Conservation (phyloP, 1,140 invertebrate genomes). For the Euschistus heros region DNA sequence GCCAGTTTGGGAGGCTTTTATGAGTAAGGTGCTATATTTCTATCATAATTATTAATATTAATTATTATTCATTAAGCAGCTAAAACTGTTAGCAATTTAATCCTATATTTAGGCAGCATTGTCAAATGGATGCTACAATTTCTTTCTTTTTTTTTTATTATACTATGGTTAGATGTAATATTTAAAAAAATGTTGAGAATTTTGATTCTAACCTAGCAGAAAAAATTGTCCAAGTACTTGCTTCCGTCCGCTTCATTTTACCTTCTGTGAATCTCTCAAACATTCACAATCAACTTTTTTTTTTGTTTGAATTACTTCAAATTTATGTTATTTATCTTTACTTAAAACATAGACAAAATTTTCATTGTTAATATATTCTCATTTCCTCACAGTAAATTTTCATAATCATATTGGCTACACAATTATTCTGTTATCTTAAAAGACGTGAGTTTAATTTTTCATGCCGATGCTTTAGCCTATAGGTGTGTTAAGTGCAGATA, state of each 20-base stretch:
- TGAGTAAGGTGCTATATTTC: background rate
- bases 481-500: no score
- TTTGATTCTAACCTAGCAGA: slow-evolving; percentile 12
- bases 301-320: no score
- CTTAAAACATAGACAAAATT: no score
- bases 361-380: no score
- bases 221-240: background rate
- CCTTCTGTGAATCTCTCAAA: background rate
- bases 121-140: slow-evolving; percentile 15
- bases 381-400: no score
- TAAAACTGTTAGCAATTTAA: background rate
- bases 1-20: background rate
- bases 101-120: background rate
- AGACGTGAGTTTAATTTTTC: no score
- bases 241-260: background rate
- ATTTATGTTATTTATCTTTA: no score
- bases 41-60: background rate
- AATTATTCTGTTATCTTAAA: no score
- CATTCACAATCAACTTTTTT: no score
- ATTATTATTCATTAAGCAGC: background rate
- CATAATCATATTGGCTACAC: no score
- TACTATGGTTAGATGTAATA: background rate
- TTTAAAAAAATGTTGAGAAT: background rate
- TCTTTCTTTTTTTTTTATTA: background rate
- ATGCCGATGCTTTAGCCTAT: no score